Base-by-base conservation (phyloP, 2,113 vertebrate genomes). In the Lynx canadensis region DNA sequence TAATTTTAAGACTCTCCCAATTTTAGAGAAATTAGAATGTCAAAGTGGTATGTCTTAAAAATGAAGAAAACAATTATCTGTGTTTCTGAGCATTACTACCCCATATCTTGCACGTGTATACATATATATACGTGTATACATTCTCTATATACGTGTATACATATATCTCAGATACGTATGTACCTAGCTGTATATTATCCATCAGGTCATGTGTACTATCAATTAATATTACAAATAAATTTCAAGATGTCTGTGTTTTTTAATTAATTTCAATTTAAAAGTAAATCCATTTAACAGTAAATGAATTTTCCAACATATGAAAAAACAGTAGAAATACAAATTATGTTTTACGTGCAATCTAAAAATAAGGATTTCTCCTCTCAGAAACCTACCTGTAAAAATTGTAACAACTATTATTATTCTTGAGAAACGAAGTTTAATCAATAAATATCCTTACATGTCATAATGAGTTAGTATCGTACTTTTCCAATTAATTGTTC, bases 11-110 rank as follows among this genome's bases (percentile, higher is more conserved):
- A 93, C 12, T 0, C 55, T 50, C 73, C 16, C 38, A 80, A 80
- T 63, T 90, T 89, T 63, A 52, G 18, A 85, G 13, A 93, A 41
- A 60, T 79, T 88, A 79, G 95, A 88, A 96, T 55, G 1, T 88
- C n/a, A 80, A 89, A 88, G 63, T 38, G 87, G 21, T 52, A 0
- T 79, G 4, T 48, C 48, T 91, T 87, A 87, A 19, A 93, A 41
- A 8, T 69, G 25, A 94, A 71, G 38, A 81, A 80, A 55, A 14
- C 18, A 18, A 85, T 84, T 55, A 71, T 0, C 15, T 91, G 4
- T 93, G 5, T 82, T 93, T 90, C 48, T 60, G 15, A 76, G 18
- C 11, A 52, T 60, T 85, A 88, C 9, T 31, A 90, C 4, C 50
- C 5, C 18, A 36, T n/a, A 50, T 16, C 11, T 65, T 69, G 6